These are phyloP conservation scores for Hypomecis punctinalis DNA, from an alignment of 2,888 invertebrate genomes.

Conservation along the genomic window DNA sequence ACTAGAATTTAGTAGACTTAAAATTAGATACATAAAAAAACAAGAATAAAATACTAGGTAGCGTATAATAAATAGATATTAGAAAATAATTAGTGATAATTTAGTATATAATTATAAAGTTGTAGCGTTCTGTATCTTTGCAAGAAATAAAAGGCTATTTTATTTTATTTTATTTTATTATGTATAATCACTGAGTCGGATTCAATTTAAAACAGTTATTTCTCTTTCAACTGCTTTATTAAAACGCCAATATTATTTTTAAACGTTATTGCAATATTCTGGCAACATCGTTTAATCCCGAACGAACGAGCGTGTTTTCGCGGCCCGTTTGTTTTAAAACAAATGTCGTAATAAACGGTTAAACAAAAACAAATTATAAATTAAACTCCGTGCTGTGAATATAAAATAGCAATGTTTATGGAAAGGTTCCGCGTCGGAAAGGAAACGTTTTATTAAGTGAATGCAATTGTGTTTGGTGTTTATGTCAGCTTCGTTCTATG, in stretches of 20 bases:
- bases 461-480: background rate
- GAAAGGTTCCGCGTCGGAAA: conserved; percentile 23
- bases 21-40: no score
- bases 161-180: no score
- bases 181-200: no score
- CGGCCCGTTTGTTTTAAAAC: conserved; percentile 52
- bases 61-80: no score
- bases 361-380: conserved; percentile 60
- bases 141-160: no score
- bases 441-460: conserved; percentile 24
- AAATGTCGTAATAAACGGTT: conserved; percentile 54
- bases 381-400: conserved; percentile 56
- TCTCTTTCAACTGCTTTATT: no score
- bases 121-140: no score
- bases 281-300: conserved; percentile 49
- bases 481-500: background rate
- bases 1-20: no score
- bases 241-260: background rate
- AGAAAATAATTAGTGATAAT: no score
- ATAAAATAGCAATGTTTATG: conserved; percentile 51
- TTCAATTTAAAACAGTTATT: no score
- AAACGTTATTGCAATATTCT: conserved; percentile 40
- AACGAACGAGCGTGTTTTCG: conserved; percentile 31
- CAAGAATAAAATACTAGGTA: no score
- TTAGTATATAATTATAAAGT: no score